Conservation (phyloP, 2,888 invertebrate species). For the Agrochola lychnidis region DNA sequence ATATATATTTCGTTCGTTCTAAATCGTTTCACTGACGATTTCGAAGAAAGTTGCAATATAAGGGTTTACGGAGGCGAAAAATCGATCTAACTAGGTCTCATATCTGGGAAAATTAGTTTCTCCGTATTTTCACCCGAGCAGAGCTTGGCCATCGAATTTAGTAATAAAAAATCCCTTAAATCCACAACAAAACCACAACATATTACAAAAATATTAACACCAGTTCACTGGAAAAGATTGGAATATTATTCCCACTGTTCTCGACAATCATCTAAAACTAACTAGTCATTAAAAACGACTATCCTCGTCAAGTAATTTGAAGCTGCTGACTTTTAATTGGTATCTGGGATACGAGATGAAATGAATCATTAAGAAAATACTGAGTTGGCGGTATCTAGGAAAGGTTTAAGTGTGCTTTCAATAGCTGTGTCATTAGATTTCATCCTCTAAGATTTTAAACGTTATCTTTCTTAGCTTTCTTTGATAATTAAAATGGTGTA, state of each 20-base stretch:
- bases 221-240: not conserved
- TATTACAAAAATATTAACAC: not conserved
- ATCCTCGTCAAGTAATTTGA: constrained; percentile 44
- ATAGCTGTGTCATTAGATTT: not conserved
- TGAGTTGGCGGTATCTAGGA: not conserved
- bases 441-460: not conserved
- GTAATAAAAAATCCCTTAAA: not conserved
- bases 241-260: not conserved
- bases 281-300: constrained; percentile 48
- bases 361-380: constrained; percentile 33
- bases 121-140: too few relatives aligned
- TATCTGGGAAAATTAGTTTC: too few relatives aligned
- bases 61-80: too few relatives aligned
- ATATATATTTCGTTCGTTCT: too few relatives aligned
- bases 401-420: constrained; percentile 1
- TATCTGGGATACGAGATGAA: constrained; percentile 26
- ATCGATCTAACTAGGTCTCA: too few relatives aligned
- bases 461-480: not conserved
- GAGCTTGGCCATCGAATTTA: too few relatives aligned
- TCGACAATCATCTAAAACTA: constrained; percentile 33
- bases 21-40: too few relatives aligned
- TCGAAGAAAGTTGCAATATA: too few relatives aligned
- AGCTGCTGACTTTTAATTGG: constrained; percentile 47
- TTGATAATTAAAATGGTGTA: constrained; percentile 5
- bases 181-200: not conserved